phyloP scores from a whole-genome alignment of 2,113 vertebrate species.

The Etheostoma spectabile region DNA sequence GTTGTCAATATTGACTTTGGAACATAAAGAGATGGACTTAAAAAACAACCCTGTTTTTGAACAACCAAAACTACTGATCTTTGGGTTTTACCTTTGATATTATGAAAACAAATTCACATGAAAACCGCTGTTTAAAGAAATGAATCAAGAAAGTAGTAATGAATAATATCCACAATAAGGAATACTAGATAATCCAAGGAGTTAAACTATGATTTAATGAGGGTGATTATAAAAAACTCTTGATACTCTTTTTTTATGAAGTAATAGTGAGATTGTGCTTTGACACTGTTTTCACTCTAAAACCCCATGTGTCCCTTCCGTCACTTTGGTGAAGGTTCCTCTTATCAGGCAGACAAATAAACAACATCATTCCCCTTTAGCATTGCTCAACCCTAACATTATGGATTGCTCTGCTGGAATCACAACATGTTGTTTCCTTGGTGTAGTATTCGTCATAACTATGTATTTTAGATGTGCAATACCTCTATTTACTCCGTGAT shows the following conservation, averaged over 20 bases:
- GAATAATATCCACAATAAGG: background rate
- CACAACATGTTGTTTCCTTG: constrained; percentile 76
- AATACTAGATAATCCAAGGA: background rate
- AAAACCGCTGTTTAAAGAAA: background rate
- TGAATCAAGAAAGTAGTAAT: background rate
- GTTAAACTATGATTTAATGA: constrained; percentile 5
- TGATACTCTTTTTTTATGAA: constrained; percentile 3
- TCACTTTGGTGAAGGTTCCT: constrained; percentile 55
- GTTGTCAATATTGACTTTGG: constrained; percentile 84
- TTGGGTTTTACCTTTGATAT: constrained; percentile 32
- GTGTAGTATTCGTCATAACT: constrained; percentile 81
- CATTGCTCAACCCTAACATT: constrained; percentile 70
- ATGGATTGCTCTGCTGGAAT: constrained; percentile 47
- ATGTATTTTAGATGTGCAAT: constrained; percentile 37
- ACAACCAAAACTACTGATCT: constrained; percentile 7
- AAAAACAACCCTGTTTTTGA: constrained; percentile 73
- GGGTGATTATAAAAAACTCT: background rate
- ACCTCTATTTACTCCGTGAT: background rate
- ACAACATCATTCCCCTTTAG: constrained; percentile 65
- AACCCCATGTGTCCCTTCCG: constrained; percentile 44
- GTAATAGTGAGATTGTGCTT: constrained; percentile 14
- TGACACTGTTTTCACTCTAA: constrained; percentile 56
- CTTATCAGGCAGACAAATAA: constrained; percentile 74
- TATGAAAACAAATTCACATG: constrained; percentile 20
- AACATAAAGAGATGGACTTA: constrained; percentile 63